Percentiles rank a stretch among this genome's conserved stretches.
These are phyloP conservation scores for Clepsis dumicolana DNA, from an alignment of 2,888 invertebrate genomes.

Conservation along the genomic window DNA sequence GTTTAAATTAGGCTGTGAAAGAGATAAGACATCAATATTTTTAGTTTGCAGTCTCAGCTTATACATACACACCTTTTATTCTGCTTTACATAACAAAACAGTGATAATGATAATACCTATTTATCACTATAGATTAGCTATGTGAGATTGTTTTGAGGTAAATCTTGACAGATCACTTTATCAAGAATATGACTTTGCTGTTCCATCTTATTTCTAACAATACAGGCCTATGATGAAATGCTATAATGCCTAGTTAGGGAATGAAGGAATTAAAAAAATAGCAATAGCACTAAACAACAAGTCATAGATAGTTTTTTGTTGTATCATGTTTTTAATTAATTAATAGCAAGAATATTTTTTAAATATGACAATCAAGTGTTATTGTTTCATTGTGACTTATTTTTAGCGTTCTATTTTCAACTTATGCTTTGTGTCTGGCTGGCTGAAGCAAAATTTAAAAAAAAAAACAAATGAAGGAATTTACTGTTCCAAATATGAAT, in stretches of 20 bases:
- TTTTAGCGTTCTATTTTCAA: slow-evolving; percentile 23
- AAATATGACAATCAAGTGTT: neutral
- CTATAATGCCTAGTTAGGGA: neutral
- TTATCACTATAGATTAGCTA: slow-evolving; percentile 36
- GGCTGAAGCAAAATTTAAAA: neutral
- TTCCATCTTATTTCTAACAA: slow-evolving; percentile 1
- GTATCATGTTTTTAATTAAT: too few relatives aligned
- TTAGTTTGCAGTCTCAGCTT: neutral
- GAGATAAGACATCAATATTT: neutral
- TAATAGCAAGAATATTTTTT: too few relatives aligned
- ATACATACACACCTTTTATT: neutral
- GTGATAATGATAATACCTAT: slow-evolving; percentile 18
- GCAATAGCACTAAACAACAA: neutral
- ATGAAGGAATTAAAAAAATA: neutral
- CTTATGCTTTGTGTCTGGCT: neutral
- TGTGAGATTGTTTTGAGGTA: slow-evolving; percentile 17
- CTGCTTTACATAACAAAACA: slow-evolving; percentile 36
- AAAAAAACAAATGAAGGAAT: slow-evolving; percentile 2
- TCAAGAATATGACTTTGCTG: slow-evolving; percentile 12
- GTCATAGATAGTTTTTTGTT: too few relatives aligned
- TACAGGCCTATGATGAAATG: neutral
- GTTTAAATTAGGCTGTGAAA: neutral
- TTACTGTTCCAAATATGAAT: slow-evolving; percentile 46
- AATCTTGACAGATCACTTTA: slow-evolving; percentile 40
- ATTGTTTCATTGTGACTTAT: neutral